Base-by-base conservation (phyloP, 2,113 vertebrate genomes). In the Tachysurus vachellii region DNA sequence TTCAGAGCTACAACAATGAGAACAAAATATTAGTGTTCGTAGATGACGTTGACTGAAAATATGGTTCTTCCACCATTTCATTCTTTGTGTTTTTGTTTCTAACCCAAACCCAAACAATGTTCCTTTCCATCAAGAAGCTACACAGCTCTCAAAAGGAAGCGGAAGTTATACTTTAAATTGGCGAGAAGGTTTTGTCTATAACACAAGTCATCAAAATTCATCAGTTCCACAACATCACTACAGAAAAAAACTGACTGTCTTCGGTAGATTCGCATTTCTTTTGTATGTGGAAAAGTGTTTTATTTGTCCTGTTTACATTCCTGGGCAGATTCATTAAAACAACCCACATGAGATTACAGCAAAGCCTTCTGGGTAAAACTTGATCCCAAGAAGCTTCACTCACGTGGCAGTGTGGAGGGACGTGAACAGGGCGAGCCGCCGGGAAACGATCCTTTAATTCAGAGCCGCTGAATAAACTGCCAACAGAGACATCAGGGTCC, bases 401-500 rank as follows among this genome's bases (percentile, higher is more conserved):
- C 13, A 2, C 2, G 23, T 14, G 10, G n/a, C 7, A 47, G 16
- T 7, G 1, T 28, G 50, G 26, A 6, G 26, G 26, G 8, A 54
- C 1, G 26, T 79, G 50, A 79, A 28, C 2, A 28, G 50, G 13
- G 9, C 23, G 5, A 47, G 19, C 21, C 4, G 42, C 3, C 19
- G 11, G 70, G 17, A 10, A 8, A 23, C 21, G 19, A 6, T n/a
- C 16, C 23, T 64, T n/a, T 1, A 73, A 73, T 4, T 73, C 70
- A 44, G 70, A 73, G 17, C 70, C 36, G 7, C 3, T 9, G 68
- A 71, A 17, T 71, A 42, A 17, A 36, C 66, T 70, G 28, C 66
- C 31, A 73, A 73, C 80, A 80, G 44, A 83, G 36, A 57, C 36
- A 2, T 57, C 79, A 56, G 54, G 85, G 71, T 85, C 36, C 13